Evolutionary conservation across 2,113 vertebrate species (phyloP).

Genomic region (Passer montanus): DNA sequence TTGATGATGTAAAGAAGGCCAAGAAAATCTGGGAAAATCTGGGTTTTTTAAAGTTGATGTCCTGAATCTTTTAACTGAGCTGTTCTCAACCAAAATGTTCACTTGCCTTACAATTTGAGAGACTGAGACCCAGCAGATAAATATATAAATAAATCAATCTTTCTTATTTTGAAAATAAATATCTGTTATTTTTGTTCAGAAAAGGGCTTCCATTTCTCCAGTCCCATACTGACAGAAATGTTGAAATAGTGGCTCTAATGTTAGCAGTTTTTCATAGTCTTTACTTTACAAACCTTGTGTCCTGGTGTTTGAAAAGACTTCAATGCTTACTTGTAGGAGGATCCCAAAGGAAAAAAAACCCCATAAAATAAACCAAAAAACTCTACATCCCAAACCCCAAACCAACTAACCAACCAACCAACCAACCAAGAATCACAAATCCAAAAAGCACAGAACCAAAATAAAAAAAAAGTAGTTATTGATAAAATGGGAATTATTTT

Average conservation of each 20-base stretch:
- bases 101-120: neutral
- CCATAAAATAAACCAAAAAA: neutral
- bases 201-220: neutral
- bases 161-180: neutral
- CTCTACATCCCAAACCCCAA: too few relatives aligned
- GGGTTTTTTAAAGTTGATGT: neutral
- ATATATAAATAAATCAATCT: neutral
- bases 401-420: too few relatives aligned
- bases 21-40: neutral
- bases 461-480: accelerated
- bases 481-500: neutral
- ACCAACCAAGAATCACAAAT: neutral
- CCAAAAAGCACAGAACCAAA: neutral
- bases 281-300: neutral
- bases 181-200: neutral
- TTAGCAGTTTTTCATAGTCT: neutral
- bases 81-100: neutral
- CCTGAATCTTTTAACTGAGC: neutral
- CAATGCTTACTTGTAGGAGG: neutral
- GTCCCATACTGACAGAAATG: too few relatives aligned
- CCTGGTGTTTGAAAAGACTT: neutral
- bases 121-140: accelerated
- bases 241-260: neutral
- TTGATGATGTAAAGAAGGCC: neutral
- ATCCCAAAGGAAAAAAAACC: neutral